These are phyloP conservation scores for Ataeniobius toweri DNA, from an alignment of 2,797 vertebrate species.

Conservation along the genomic window DNA sequence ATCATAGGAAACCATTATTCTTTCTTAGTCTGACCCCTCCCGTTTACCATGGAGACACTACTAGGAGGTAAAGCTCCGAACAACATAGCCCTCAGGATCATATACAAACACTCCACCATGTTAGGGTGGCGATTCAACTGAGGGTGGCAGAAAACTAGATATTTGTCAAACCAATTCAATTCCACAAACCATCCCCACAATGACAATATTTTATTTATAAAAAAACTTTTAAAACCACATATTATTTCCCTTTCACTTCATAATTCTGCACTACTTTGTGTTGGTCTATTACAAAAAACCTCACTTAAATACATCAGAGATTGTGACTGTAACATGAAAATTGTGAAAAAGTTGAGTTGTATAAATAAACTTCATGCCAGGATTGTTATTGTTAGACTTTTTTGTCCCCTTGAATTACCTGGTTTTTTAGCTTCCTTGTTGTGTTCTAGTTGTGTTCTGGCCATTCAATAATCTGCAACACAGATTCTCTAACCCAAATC, in stretches of 20 bases:
- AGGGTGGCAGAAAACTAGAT: neutral
- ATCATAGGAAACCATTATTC: no score
- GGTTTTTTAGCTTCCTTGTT: neutral
- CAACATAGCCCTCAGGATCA: no score
- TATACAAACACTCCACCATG: no score
- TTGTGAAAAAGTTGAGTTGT: no score
- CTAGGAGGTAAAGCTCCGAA: no score
- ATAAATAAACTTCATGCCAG: neutral
- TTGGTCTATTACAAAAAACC: neutral
- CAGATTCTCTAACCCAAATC: neutral
- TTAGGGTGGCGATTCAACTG: no score
- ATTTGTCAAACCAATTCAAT: neutral
- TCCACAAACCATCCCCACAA: neutral
- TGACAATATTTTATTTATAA: neutral
- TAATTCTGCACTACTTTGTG: neutral
- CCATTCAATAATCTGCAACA: neutral
- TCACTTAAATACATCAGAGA: neutral
- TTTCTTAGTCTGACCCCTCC: no score
- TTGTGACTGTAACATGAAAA: neutral
- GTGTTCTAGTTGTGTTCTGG: neutral
- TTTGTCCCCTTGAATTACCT: neutral
- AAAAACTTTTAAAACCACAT: neutral
- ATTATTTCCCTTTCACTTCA: neutral
- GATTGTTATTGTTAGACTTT: neutral
- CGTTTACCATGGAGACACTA: no score